Conservation (phyloP, 2,113 vertebrate species). For the Paraplagusia blochii region DNA sequence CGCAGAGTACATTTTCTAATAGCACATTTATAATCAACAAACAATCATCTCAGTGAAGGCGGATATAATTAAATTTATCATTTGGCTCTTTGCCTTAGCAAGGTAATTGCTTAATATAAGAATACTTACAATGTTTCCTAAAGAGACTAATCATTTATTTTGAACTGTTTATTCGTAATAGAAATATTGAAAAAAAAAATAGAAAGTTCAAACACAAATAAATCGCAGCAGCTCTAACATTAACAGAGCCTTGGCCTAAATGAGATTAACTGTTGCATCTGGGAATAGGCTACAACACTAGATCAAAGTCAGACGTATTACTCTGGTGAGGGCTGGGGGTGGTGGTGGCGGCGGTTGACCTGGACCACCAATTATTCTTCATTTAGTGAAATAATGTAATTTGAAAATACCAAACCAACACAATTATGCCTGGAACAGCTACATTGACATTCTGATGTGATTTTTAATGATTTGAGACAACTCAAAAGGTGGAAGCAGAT, state of each 20-base stretch:
- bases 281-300: conserved; percentile 24
- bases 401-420: too few relatives aligned
- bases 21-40: not conserved
- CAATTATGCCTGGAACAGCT: too few relatives aligned
- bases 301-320: conserved; percentile 19
- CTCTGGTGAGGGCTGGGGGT: conserved; percentile 16
- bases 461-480: too few relatives aligned
- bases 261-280: conserved; percentile 30
- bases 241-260: conserved; percentile 33
- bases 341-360: too few relatives aligned
- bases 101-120: not conserved
- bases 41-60: conserved; percentile 34
- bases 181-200: too few relatives aligned
- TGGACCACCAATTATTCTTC: too few relatives aligned
- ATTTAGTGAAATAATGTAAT: too few relatives aligned
- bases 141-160: conserved; percentile 19
- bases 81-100: conserved; percentile 12
- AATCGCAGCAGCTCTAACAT: conserved; percentile 32
- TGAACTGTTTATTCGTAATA: conserved; percentile 15
- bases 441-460: too few relatives aligned
- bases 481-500: too few relatives aligned
- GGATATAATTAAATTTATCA: conserved; percentile 20
- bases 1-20: conserved; percentile 13
- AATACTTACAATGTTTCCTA: conserved; percentile 1
- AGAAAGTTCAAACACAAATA: conserved; percentile 26